These are phyloP conservation scores for Phylloscopus trochilus DNA, from an alignment of 2,113 vertebrate genomes.

Conservation along the genomic window DNA sequence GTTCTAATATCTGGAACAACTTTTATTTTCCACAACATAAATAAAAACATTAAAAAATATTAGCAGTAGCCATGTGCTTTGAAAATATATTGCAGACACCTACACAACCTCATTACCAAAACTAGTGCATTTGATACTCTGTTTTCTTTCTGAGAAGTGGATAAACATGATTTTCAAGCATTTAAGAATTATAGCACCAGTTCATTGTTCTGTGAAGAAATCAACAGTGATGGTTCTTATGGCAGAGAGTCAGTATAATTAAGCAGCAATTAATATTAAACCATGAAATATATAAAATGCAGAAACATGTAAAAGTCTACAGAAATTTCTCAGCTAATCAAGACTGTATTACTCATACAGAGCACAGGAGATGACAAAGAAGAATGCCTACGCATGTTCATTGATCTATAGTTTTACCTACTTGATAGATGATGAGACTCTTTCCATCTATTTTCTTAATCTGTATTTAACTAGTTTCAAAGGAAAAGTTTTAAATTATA, in stretches of 20 bases:
- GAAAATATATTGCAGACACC: neutral
- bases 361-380: neutral
- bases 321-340: neutral
- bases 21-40: neutral
- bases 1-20: neutral
- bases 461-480: slow-evolving; percentile 48
- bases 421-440: neutral
- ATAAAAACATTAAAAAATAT: neutral
- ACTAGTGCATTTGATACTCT: neutral
- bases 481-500: slow-evolving; percentile 53
- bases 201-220: neutral
- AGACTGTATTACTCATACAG: neutral
- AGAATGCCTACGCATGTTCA: neutral
- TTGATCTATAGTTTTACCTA: slow-evolving; percentile 38
- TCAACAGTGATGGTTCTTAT: neutral
- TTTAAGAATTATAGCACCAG: neutral
- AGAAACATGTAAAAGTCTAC: neutral
- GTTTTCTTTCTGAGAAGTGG: neutral
- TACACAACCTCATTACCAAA: neutral
- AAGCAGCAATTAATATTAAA: neutral
- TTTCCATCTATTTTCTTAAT: slow-evolving; percentile 44
- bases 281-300: neutral
- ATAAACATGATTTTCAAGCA: neutral
- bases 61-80: neutral
- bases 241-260: neutral